These are phyloP conservation scores for Acleris emargana DNA, from an alignment of 2,888 invertebrate species.

Conservation along the genomic window DNA sequence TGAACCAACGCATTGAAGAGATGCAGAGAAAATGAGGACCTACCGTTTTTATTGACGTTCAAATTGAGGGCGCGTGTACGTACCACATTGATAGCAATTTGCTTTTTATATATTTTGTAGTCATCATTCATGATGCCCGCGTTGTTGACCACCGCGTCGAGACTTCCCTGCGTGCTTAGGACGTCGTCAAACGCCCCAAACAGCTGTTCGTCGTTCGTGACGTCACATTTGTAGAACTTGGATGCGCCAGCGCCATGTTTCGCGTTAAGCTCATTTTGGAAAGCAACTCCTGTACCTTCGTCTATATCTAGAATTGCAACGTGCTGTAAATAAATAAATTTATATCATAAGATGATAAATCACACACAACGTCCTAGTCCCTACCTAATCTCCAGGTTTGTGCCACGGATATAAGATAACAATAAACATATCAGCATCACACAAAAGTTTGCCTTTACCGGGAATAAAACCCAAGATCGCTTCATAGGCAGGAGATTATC, in stretches of 20 bases:
- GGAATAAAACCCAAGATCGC: too few relatives aligned
- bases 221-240: constrained; percentile 55
- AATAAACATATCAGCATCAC: too few relatives aligned
- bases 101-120: constrained; percentile 47
- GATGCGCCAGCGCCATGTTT: constrained; percentile 47
- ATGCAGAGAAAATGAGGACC: too few relatives aligned
- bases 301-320: constrained; percentile 54
- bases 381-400: too few relatives aligned
- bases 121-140: constrained; percentile 54
- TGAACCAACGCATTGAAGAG: too few relatives aligned
- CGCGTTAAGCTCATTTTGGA: constrained; percentile 48
- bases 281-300: constrained; percentile 42
- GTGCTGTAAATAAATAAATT: constrained; percentile 43
- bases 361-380: too few relatives aligned
- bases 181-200: constrained; percentile 45
- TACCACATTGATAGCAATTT: constrained; percentile 58
- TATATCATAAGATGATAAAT: too few relatives aligned
- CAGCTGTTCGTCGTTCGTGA: constrained; percentile 50
- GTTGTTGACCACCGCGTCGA: constrained; percentile 57
- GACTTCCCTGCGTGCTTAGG: constrained; percentile 42
- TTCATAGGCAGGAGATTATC: too few relatives aligned
- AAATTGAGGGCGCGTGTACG: constrained; percentile 33
- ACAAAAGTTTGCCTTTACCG: too few relatives aligned
- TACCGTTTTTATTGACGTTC: too few relatives aligned
- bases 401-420: too few relatives aligned